A percentile compares a stretch with the other conserved stretches of the same genome.
phyloP scores from a whole-genome alignment of 2,888 invertebrate species.

The Ochlodes sylvanus region DNA sequence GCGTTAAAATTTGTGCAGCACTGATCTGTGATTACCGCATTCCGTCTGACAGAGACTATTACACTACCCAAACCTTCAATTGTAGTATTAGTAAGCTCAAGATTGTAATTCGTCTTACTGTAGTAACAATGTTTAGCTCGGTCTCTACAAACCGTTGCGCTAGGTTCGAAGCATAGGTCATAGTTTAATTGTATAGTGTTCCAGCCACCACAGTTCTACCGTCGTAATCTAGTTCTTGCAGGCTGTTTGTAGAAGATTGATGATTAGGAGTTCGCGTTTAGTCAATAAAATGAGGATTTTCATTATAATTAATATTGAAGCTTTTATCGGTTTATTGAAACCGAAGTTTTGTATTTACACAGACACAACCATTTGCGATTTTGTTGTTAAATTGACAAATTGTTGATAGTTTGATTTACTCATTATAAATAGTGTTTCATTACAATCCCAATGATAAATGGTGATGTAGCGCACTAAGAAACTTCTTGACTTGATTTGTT shows the following conservation, averaged over 20 bases:
- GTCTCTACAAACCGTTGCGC: constrained; percentile 17
- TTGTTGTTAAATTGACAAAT: constrained; percentile 1
- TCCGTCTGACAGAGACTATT: too few relatives aligned
- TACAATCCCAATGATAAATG: too few relatives aligned
- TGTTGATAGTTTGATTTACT: not conserved
- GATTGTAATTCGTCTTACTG: not conserved
- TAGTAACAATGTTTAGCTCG: not conserved
- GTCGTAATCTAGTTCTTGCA: constrained; percentile 31
- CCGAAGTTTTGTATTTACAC: too few relatives aligned
- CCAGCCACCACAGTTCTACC: constrained; percentile 1
- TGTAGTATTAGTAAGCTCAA: constrained; percentile 3
- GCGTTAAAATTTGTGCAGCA: too few relatives aligned
- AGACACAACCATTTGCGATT: too few relatives aligned
- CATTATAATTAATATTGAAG: too few relatives aligned
- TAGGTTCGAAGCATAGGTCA: constrained; percentile 25
- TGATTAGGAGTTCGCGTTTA: not conserved
- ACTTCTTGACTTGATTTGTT: too few relatives aligned
- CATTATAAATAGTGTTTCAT: too few relatives aligned
- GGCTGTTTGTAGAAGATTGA: not conserved
- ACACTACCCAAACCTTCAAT: not conserved
- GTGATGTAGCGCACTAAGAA: too few relatives aligned
- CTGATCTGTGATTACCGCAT: too few relatives aligned
- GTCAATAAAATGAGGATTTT: not conserved
- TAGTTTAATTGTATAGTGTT: constrained; percentile 32
- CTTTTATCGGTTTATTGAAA: too few relatives aligned